Conservation (phyloP, 1,140 invertebrate genomes). For the Zaprionus nigranus region DNA sequence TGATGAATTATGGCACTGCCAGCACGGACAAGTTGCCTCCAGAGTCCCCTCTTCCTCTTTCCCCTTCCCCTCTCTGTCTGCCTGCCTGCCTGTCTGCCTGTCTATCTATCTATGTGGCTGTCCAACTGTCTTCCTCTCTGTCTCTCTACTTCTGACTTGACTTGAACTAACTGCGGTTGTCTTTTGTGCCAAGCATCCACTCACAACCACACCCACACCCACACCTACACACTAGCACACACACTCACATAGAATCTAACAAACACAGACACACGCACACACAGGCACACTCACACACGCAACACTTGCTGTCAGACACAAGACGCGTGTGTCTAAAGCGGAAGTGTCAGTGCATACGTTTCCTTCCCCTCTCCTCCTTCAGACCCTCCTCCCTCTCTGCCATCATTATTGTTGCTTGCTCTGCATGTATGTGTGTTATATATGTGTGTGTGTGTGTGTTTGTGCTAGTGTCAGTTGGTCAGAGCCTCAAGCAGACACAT, state of each 20-base stretch:
- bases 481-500: slow-evolving; percentile 25
- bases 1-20: slow-evolving; percentile 73
- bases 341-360: slow-evolving; percentile 68
- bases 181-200: slow-evolving; percentile 51
- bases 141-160: slow-evolving; percentile 33
- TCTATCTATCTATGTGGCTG: slow-evolving; percentile 9
- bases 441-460: slow-evolving; percentile 14
- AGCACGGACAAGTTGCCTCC: slow-evolving; percentile 41
- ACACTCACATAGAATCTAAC: not conserved
- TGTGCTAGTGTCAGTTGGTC: slow-evolving; percentile 37
- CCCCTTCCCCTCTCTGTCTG: not conserved
- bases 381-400: slow-evolving; percentile 17
- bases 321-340: slow-evolving; percentile 69
- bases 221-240: slow-evolving; percentile 17
- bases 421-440: not conserved
- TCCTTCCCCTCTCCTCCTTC: slow-evolving; percentile 37
- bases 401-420: slow-evolving; percentile 2
- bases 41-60: not conserved
- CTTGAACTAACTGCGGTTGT: slow-evolving; percentile 52
- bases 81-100: not conserved
- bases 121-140: slow-evolving; percentile 10
- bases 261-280: slow-evolving; percentile 3
- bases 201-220: slow-evolving; percentile 19
- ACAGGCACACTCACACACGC: slow-evolving; percentile 1
- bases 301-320: slow-evolving; percentile 18